Evolutionary conservation across 2,113 vertebrate species (phyloP).

Genomic region (Neolamprologus tretocephalus): DNA sequence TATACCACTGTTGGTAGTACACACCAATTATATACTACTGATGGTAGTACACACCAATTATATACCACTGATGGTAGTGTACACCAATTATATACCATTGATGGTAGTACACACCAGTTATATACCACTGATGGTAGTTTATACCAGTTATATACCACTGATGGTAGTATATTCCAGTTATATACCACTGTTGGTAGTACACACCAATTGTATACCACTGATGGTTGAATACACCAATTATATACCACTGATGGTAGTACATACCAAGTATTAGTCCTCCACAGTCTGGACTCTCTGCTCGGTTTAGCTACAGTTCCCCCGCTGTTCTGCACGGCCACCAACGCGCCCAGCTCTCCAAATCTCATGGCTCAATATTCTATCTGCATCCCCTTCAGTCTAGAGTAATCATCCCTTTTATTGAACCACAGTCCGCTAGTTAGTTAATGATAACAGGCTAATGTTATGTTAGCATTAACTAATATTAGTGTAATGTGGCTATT

Average conservation of each 20-base stretch:
- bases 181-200: accelerated
- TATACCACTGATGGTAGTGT: accelerated
- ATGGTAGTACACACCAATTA: accelerated
- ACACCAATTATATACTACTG: accelerated
- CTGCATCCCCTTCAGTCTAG: neutral
- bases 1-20: accelerated
- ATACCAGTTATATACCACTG: accelerated
- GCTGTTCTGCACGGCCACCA: neutral
- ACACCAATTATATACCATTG: neutral
- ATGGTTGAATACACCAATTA: accelerated
- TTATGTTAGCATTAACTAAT: neutral
- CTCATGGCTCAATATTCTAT: neutral
- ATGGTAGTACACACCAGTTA: accelerated
- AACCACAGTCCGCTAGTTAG: neutral
- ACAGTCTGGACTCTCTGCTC: neutral
- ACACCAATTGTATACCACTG: neutral
- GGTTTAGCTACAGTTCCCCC: neutral
- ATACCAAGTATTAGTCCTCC: neutral
- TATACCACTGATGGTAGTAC: neutral
- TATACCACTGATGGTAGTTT: accelerated
- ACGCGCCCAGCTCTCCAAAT: accelerated
- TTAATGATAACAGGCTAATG: neutral
- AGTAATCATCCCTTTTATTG: neutral
- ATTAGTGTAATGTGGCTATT: neutral
- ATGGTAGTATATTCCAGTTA: accelerated